Evolutionary conservation across 2,797 vertebrate genomes (phyloP).

Genomic region (Ciconia nigra): DNA sequence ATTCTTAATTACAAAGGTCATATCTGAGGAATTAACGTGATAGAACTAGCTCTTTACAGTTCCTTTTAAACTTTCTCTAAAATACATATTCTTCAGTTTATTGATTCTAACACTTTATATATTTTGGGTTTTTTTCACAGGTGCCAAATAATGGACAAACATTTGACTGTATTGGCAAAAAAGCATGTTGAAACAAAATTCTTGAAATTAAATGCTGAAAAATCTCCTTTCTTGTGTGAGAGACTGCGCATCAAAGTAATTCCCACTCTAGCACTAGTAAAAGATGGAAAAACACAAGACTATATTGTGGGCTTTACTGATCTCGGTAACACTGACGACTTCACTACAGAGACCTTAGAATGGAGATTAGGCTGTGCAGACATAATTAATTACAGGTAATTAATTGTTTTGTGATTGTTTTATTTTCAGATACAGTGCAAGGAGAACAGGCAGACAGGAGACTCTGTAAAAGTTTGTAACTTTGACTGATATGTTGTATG

Average conservation of each 20-base stretch:
- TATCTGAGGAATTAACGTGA: background rate
- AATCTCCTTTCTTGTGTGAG: slow-evolving; percentile 93
- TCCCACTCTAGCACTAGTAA: slow-evolving; percentile 90
- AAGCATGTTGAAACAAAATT: slow-evolving; percentile 98
- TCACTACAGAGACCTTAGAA: slow-evolving; percentile 91
- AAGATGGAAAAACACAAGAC: slow-evolving; percentile 95
- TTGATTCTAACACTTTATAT: background rate
- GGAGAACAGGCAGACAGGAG: slow-evolving; percentile 39
- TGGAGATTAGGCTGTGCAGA: slow-evolving; percentile 93
- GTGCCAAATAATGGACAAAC: slow-evolving; percentile 95
- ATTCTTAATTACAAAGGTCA: background rate
- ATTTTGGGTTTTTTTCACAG: slow-evolving; percentile 66
- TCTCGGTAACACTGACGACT: slow-evolving; percentile 95
- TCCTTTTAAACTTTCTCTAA: background rate
- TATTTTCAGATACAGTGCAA: slow-evolving; percentile 41
- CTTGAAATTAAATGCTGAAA: slow-evolving; percentile 94
- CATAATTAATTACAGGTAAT: slow-evolving; percentile 94
- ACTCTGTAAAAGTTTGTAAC: background rate
- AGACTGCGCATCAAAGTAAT: slow-evolving; percentile 92
- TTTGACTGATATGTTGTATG: background rate
- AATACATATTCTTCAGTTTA: background rate
- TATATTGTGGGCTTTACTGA: slow-evolving; percentile 93
- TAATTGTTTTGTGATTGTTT: background rate
- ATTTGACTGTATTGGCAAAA: slow-evolving; percentile 88
- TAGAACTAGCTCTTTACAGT: background rate